Conservation (phyloP, 2,888 invertebrate genomes). For the Philhelius pedissequus region DNA sequence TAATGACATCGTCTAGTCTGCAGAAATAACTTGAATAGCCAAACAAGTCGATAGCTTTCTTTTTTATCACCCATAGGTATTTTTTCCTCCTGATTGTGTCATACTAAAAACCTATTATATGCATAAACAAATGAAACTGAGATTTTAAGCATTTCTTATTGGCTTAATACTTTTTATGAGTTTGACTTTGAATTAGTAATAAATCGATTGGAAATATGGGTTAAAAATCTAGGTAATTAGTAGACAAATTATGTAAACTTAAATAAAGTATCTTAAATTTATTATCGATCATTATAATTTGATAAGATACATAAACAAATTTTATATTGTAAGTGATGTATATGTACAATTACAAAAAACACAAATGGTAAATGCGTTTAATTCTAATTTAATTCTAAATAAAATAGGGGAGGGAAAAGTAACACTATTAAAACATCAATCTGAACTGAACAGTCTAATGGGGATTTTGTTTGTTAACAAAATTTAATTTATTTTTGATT, state of each 20-base stretch:
- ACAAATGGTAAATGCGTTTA: too few relatives aligned
- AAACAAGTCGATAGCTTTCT: conserved; percentile 1
- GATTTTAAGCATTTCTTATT: neutral
- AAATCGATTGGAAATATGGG: neutral
- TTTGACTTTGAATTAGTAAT: neutral
- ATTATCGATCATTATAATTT: too few relatives aligned
- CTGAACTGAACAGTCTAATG: too few relatives aligned
- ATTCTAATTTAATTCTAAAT: too few relatives aligned
- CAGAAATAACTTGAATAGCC: neutral
- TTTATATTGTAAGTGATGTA: too few relatives aligned
- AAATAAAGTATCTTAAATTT: neutral
- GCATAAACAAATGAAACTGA: conserved; percentile 13
- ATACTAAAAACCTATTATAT: neutral
- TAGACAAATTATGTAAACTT: neutral
- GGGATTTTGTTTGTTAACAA: too few relatives aligned
- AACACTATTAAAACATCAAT: too few relatives aligned
- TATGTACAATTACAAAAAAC: too few relatives aligned
- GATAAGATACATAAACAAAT: too few relatives aligned
- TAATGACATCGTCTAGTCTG: neutral
- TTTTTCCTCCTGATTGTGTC: conserved; percentile 1
- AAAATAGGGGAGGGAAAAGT: too few relatives aligned
- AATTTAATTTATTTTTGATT: too few relatives aligned
- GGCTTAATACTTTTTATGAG: neutral
- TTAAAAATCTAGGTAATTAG: neutral
- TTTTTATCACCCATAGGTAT: conserved; percentile 2